Evolutionary conservation across 2,797 vertebrate species (phyloP).

Genomic region (Cacajao melanocephalus): DNA sequence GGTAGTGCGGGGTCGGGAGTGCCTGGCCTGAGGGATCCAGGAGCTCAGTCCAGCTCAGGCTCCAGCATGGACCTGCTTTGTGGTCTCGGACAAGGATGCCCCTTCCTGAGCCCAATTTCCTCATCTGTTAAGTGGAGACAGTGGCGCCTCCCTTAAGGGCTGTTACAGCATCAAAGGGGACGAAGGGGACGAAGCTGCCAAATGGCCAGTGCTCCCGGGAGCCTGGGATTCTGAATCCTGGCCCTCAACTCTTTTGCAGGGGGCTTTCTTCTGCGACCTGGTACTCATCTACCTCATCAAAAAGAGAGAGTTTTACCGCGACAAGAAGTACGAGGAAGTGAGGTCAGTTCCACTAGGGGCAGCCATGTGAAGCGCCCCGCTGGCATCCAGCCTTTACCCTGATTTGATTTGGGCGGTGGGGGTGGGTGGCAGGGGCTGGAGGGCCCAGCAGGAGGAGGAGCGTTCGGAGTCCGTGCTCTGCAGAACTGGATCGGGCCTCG

Average conservation of each 20-base stretch:
- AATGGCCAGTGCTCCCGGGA: neutral
- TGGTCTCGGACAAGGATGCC: neutral
- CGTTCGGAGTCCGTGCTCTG: neutral
- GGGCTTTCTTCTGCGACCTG: conserved; percentile 95
- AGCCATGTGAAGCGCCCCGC: neutral
- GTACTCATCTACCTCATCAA: conserved; percentile 95
- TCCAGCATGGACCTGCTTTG: neutral
- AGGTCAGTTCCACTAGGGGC: conserved; percentile 86
- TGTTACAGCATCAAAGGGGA: neutral
- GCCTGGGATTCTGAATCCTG: neutral
- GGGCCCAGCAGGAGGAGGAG: neutral
- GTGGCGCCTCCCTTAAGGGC: neutral
- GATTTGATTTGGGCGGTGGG: neutral
- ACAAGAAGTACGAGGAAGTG: conserved; percentile 95
- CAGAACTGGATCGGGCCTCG: neutral
- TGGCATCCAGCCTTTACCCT: conserved; percentile 29
- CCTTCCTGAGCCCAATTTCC: neutral
- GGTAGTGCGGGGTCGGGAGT: neutral
- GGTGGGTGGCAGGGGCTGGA: neutral
- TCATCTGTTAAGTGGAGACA: neutral
- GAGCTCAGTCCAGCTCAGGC: neutral
- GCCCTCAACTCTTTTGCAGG: conserved; percentile 85
- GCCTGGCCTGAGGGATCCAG: neutral
- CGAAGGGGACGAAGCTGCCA: rapidly evolving
- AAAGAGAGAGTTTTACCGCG: conserved; percentile 94